Conservation (phyloP, 2,797 vertebrate genomes). For the Pangasius larnaudii region DNA sequence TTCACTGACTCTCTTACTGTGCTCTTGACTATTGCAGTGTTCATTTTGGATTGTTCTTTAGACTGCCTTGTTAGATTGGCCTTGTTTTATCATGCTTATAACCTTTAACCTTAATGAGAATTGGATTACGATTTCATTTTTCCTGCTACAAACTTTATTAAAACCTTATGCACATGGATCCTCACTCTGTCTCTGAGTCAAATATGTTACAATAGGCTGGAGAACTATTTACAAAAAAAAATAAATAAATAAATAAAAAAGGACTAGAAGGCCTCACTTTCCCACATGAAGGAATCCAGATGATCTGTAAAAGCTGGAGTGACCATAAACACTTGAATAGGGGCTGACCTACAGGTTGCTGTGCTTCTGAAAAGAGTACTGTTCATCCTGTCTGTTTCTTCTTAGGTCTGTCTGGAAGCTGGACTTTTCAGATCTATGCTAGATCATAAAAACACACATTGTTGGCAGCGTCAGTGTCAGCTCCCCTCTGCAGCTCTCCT, state of each 20-base stretch:
- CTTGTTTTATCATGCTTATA: background rate
- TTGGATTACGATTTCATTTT: background rate
- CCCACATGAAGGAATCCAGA: background rate
- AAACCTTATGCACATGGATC: background rate
- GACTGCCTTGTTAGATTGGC: background rate
- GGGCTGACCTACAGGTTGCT: background rate
- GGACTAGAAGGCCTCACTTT: background rate
- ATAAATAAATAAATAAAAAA: too few species aligned
- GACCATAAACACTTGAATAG: conserved; percentile 12
- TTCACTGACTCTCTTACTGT: background rate
- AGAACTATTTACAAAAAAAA: background rate
- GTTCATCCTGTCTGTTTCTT: background rate
- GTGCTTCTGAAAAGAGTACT: conserved; percentile 13
- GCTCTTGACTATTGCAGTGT: background rate
- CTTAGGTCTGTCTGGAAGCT: conserved; percentile 27
- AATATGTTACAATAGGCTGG: background rate
- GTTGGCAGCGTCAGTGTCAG: conserved; percentile 43
- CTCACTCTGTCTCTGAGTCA: background rate
- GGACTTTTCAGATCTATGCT: conserved; percentile 3
- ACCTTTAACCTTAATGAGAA: background rate
- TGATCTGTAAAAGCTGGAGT: background rate
- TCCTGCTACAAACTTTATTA: background rate
- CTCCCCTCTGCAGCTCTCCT: conserved; percentile 30
- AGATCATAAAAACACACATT: conserved; percentile 38
- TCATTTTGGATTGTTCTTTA: background rate